phyloP scores from a whole-genome alignment of 2,113 vertebrate genomes.

The Sprattus sprattus region DNA sequence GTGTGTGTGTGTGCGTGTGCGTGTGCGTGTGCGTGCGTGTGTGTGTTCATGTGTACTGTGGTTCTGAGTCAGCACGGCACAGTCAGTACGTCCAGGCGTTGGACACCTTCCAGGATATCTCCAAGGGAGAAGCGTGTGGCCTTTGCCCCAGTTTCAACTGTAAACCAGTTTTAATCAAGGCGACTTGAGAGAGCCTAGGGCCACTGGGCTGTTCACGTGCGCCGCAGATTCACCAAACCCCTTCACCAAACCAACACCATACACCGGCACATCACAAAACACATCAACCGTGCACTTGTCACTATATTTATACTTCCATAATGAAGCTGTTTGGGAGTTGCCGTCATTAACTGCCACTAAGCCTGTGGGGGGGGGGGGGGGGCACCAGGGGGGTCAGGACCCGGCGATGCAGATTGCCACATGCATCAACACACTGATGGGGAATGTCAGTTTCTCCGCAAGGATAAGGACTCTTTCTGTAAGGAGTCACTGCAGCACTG shows the following conservation, averaged over 20 bases:
- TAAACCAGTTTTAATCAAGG: constrained; percentile 29
- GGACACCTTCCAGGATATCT: not conserved
- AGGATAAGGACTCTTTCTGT: not conserved
- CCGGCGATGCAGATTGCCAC: not conserved
- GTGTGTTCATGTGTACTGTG: not conserved
- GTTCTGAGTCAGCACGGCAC: not conserved
- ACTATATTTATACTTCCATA: not conserved
- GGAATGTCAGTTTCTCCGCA: not conserved
- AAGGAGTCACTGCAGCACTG: not conserved
- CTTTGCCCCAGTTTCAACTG: constrained; percentile 17
- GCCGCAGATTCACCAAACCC: not conserved
- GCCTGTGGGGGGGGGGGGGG: not conserved
- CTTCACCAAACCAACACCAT: not conserved
- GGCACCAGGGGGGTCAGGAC: not conserved
- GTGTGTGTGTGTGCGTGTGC: not conserved
- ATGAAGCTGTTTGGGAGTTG: not conserved
- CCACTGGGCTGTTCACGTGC: not conserved
- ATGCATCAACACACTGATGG: not conserved
- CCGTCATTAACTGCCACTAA: not conserved
- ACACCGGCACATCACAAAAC: not conserved
- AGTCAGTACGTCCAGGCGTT: not conserved
- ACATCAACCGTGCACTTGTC: not conserved
- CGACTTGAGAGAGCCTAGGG: not conserved
- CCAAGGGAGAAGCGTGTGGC: not conserved
- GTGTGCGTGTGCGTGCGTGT: not conserved